Evolutionary conservation across 2,888 invertebrate genomes (phyloP), one percentile per base, ranked within the genome.

Genomic region (Enoplolaimus lenunculus): DNA sequence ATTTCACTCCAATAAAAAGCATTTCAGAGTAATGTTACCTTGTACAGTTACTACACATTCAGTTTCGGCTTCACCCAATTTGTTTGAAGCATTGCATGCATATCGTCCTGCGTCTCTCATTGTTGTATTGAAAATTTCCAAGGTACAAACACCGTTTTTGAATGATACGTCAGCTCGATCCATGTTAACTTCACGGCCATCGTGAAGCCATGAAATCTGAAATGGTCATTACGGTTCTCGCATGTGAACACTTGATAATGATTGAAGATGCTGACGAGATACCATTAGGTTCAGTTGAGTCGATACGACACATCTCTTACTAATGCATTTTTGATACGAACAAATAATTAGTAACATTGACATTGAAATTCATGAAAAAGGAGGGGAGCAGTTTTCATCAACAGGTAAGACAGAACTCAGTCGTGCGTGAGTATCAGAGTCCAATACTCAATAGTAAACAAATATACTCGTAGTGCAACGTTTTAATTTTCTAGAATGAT

Each of bases 21-120:
- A n/a, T n/a, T n/a, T n/a, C n/a, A n/a, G n/a, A n/a, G n/a, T n/a
- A n/a, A n/a, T n/a, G n/a, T n/a, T 62, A 87, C 92, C 93, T 87
- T 95, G 94, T 77, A 95, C 93, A 78, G 93, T 92, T 72, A 94
- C 91, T 76, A 93, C 91, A 82, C 93, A 93, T 74, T 87, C 88
- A 26, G 95, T 94, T 85, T 97, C 94, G 78, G 94, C 95, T 34
- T 88, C 88, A 77, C 98, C 98, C 80, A 94, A 90, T 69, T 87
- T 86, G 84, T 98, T 98, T 75, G 89, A 89, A 28, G 98, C 97
- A 45, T 90, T 86, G 82, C 97, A 97, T 62, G 87, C 87, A 84
- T 98, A 99, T 81, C 90, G 92, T 75, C 98, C 98, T 74, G 93
- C 92, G 85, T 99, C 98, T 26, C 26, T 21, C 0, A 93, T 89